phyloP scores from a whole-genome alignment of 2,888 invertebrate genomes.

The Silvanus unidentatus region DNA sequence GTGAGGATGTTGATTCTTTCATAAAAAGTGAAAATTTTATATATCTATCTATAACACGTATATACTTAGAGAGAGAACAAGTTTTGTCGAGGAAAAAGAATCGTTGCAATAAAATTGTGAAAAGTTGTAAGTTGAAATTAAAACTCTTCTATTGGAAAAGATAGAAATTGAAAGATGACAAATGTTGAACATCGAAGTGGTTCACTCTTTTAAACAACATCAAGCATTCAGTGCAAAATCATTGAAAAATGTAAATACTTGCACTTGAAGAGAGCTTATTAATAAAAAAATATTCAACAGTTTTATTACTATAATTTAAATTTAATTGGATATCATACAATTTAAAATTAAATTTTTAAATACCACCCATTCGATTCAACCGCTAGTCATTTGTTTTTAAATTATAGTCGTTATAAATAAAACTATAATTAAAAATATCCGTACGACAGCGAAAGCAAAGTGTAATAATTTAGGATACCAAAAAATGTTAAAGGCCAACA shows the following conservation, averaged over 20 bases:
- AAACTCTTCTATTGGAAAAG: too few relatives aligned
- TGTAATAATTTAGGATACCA: conserved; percentile 18
- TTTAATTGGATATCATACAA: conserved; percentile 21
- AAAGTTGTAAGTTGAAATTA: too few relatives aligned
- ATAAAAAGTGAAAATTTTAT: too few relatives aligned
- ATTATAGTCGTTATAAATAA: conserved; percentile 22
- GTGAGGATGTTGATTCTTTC: too few relatives aligned
- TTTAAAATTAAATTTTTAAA: conserved; percentile 22
- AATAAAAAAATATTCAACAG: conserved; percentile 13
- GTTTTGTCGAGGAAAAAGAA: too few relatives aligned
- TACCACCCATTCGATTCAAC: conserved; percentile 20
- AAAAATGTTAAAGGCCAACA: conserved; percentile 20
- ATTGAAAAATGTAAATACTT: conserved; percentile 2
- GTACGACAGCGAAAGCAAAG: conserved; percentile 14
- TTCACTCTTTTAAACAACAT: too few relatives aligned
- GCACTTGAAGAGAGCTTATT: conserved; percentile 7
- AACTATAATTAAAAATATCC: conserved; percentile 18
- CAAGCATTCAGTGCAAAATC: too few relatives aligned
- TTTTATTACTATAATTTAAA: conserved; percentile 23
- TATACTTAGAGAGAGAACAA: too few relatives aligned
- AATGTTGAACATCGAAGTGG: too few relatives aligned
- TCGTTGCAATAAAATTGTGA: too few relatives aligned
- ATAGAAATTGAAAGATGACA: too few relatives aligned
- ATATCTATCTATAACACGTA: too few relatives aligned
- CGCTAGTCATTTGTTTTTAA: conserved; percentile 20